These are phyloP conservation scores for Solenopsis fugax DNA, from an alignment of 1,140 invertebrate species.

Conservation along the genomic window DNA sequence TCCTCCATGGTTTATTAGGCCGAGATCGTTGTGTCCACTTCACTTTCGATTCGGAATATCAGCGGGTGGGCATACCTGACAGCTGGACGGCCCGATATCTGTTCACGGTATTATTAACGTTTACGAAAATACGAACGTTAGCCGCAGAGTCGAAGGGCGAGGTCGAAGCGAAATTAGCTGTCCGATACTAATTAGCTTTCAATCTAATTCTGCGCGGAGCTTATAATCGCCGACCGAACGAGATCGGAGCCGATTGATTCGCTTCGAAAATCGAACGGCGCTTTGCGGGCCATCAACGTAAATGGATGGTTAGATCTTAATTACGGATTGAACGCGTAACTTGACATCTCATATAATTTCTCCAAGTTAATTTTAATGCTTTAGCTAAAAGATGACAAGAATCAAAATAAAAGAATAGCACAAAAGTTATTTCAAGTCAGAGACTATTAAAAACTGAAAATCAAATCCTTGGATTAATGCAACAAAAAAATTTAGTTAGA, in stretches of 20 bases:
- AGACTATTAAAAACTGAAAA: neutral
- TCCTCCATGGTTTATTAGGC: conserved; percentile 50
- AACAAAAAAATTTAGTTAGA: too few relatives aligned
- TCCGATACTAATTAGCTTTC: conserved; percentile 77
- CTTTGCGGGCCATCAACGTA: conserved; percentile 9
- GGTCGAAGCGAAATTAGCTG: conserved; percentile 75
- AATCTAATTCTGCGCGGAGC: conserved; percentile 72
- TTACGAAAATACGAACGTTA: conserved; percentile 71
- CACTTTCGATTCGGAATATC: conserved; percentile 73
- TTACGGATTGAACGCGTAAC: neutral
- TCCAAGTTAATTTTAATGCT: neutral
- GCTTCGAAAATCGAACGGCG: conserved; percentile 60
- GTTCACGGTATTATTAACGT: conserved; percentile 77
- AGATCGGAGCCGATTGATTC: conserved; percentile 54
- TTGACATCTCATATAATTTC: conserved; percentile 38
- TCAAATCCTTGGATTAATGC: too few relatives aligned
- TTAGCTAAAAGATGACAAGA: neutral
- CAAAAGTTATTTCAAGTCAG: neutral
- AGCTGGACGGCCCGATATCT: conserved; percentile 70
- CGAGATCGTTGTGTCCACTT: conserved; percentile 68
- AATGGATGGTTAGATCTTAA: conserved; percentile 48
- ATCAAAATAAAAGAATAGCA: conserved; percentile 15
- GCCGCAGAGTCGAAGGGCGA: conserved; percentile 54
- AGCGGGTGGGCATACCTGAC: conserved; percentile 77
- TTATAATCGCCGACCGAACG: conserved; percentile 43